Percentiles rank a stretch among this genome's conserved stretches.
phyloP scores from a whole-genome alignment of 2,797 vertebrate genomes.

The Synaphobranchus kaupii region DNA sequence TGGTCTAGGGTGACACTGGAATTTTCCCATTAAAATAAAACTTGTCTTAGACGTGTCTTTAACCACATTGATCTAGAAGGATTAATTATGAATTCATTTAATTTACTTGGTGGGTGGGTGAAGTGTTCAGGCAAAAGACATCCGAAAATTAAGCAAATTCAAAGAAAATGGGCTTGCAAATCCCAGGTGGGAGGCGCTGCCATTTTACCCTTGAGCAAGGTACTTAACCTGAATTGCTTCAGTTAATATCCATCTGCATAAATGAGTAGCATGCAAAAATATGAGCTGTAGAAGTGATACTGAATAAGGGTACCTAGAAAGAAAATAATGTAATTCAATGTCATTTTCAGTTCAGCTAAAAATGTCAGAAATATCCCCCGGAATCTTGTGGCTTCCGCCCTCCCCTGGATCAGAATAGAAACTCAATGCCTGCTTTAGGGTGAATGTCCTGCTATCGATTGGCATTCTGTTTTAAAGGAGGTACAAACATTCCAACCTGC shows the following conservation, averaged over 20 bases:
- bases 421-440: not conserved
- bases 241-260: not conserved
- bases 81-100: not conserved
- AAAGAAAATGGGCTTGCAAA: not conserved
- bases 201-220: not conserved
- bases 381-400: too few relatives aligned
- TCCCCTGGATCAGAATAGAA: not conserved
- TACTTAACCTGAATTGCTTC: not conserved
- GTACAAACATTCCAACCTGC: not conserved
- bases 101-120: not conserved
- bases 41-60: not conserved
- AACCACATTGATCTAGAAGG: not conserved
- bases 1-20: not conserved
- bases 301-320: not conserved
- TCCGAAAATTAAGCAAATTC: not conserved
- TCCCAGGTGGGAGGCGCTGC: not conserved
- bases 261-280: not conserved
- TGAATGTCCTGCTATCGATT: not conserved
- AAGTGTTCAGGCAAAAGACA: not conserved
- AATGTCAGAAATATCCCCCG: too few relatives aligned
- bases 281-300: not conserved
- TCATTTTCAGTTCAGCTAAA: too few relatives aligned
- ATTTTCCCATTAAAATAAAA: slow-evolving; percentile 1
- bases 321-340: not conserved
- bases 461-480: not conserved